phyloP scores from a whole-genome alignment of 2,888 invertebrate genomes.

The Flabesymbios commensalis region DNA sequence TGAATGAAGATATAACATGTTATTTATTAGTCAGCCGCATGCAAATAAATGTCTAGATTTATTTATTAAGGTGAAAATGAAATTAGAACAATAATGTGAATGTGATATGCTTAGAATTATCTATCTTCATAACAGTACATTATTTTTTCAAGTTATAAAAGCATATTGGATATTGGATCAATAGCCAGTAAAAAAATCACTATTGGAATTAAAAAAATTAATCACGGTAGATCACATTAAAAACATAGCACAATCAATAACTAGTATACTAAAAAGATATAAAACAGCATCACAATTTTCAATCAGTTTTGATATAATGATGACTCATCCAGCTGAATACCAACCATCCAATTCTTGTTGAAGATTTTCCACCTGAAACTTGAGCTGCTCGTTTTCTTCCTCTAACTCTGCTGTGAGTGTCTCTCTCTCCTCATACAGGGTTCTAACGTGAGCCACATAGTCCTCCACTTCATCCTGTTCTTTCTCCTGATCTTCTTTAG shows the following conservation, averaged over 20 bases:
- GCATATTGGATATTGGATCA: not conserved
- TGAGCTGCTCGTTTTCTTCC: slow-evolving; percentile 55
- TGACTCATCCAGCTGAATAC: not conserved
- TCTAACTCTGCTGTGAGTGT: slow-evolving; percentile 57
- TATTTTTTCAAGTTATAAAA: no score
- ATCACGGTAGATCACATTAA: no score
- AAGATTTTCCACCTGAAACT: slow-evolving; percentile 43
- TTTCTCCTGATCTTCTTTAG: slow-evolving; percentile 45
- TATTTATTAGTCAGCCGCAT: no score
- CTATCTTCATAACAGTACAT: no score
- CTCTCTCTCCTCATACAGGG: slow-evolving; percentile 56
- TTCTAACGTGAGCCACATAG: slow-evolving; percentile 60
- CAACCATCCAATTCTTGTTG: slow-evolving; percentile 44
- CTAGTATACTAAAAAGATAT: not conserved
- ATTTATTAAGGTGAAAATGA: no score
- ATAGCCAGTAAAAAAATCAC: not conserved
- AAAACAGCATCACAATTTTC: not conserved
- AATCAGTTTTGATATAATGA: not conserved
- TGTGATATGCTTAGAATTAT: no score
- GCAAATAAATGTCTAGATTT: no score
- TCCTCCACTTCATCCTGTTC: slow-evolving; percentile 65
- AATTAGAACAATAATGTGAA: no score
- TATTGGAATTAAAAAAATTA: not conserved
- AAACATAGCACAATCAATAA: not conserved
- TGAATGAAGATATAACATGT: no score